Base-by-base conservation (phyloP, 2,113 vertebrate genomes). In the Corythoichthys intestinalis region DNA sequence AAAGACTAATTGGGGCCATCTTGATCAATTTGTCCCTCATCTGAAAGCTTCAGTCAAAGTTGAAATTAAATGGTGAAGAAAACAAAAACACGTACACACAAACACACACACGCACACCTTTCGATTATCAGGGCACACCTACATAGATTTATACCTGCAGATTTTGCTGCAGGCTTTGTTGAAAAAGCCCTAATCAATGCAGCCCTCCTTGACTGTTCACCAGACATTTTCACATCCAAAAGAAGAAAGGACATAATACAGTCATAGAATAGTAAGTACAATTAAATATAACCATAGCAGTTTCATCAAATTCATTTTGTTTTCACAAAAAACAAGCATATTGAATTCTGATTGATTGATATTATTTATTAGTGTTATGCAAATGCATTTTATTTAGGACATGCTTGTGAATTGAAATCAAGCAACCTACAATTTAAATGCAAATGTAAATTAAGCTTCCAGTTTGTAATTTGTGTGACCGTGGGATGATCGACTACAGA, bases 1-100 rank as follows among this genome's bases (percentile, higher is more conserved):
- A 38, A 44, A 63, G 81, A 81, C 80, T 87, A 89, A 88, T 83
- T 86, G 82, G 72, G 86, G 85, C 83, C 88, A 83, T 87, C 75
- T 84, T 79, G 81, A 87, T 89, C 86, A 83, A 81, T 85, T 73
- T 76, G 73, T 78, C 75, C 44, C 59, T 85, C 83, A 79, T 87
- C 71, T 72, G 75, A 76, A 73, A 67, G 60, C 72, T 76, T 83
- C 81, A 78, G 71, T 84, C 81, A 85, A 85, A 84, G 78, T 74
- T 61, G 20, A 41, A 63, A 14, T 2, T 28, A 54, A 69, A 68
- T 65, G 69, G 54, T 17, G 47, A 62, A 28, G 17, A 60, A 76
- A 54, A 79, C 74, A 76, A 46, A 69, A 49, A 65, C 50, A 41
- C 28, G 14, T 50, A 58, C 50, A 20, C 13, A 65, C 0, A 20